phyloP scores from a whole-genome alignment of 1,140 invertebrate species.

The Rhynchophorus ferrugineus region DNA sequence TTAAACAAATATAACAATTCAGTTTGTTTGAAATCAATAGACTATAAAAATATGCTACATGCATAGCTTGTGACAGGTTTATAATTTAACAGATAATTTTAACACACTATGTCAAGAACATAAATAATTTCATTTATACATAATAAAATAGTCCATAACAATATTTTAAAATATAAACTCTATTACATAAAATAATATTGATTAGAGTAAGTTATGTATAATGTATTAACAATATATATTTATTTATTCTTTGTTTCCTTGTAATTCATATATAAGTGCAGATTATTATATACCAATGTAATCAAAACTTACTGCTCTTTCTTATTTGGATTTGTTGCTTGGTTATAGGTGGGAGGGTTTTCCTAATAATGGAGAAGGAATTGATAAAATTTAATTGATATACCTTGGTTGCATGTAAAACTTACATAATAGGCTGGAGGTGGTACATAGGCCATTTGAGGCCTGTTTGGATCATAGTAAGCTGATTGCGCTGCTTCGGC shows the following conservation, averaged over 20 bases:
- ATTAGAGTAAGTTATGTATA: not conserved
- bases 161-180: not conserved
- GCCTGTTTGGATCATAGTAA: slow-evolving; percentile 19
- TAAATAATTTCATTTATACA: no score
- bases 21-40: no score
- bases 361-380: slow-evolving; percentile 7
- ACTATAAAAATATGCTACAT: no score
- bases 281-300: no score
- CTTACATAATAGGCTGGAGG: slow-evolving; percentile 76
- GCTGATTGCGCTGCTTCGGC: slow-evolving; percentile 56
- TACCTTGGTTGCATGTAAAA: slow-evolving; percentile 23
- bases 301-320: slow-evolving; percentile 21
- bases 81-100: no score
- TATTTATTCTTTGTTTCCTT: not conserved
- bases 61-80: no score
- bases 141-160: not conserved
- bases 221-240: not conserved
- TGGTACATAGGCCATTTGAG: slow-evolving; percentile 46
- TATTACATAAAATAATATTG: not conserved
- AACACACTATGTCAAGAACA: no score
- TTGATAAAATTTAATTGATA: not conserved
- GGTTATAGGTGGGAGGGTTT: slow-evolving; percentile 22
- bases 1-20: no score
- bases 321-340: slow-evolving; percentile 19
- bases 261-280: not conserved